Evolutionary conservation across 2,888 invertebrate genomes (phyloP), one percentile per base, ranked within the genome.

Genomic region (Hirtodrosophila cameraria): DNA sequence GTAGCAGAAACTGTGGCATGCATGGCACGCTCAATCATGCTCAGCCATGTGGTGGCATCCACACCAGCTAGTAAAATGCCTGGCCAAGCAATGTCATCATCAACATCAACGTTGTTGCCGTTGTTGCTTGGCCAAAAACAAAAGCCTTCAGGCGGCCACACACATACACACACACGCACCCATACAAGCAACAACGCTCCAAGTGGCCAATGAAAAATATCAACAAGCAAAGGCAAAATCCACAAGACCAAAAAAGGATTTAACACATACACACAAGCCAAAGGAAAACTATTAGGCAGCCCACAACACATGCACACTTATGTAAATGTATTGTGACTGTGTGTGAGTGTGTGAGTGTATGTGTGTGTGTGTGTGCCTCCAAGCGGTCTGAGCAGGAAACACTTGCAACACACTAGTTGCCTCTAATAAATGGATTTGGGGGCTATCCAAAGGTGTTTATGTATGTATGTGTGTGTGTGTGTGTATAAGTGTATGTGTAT

Each of bases 131-230:
- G 61, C 60, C 60, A 50, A 38, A 38, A 61, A 58, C 38, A 61
- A 61, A 61, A 61, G 62, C 38, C 61, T 43, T 31, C 35, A 15
- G 53, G 63, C 62, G n/a, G n/a, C n/a, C n/a, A n/a, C n/a, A n/a
- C n/a, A n/a, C n/a, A n/a, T n/a, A n/a, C n/a, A n/a, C n/a, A n/a
- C n/a, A n/a, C n/a, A n/a, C n/a, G n/a, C n/a, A n/a, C 25, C 62
- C 50, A 46, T 15, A 18, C 23, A 41, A 42, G 59, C 52, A 35
- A 52, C 52, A 35, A 39, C 54, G 41, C 45, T 42, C 38, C 57
- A 58, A 79, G 67, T 67, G 72, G 72, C 62, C 60, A 72, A 63
- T 79, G 75, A 72, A 71, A 75, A 75, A 75, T 63, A 79, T 68
- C 68, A 67, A 63, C 62, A 71, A 55, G 62, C 63, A 61, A 54